Evolutionary conservation across 2,113 vertebrate species (phyloP), one percentile per base, ranked within the genome.

Genomic region (Caranx ignobilis): DNA sequence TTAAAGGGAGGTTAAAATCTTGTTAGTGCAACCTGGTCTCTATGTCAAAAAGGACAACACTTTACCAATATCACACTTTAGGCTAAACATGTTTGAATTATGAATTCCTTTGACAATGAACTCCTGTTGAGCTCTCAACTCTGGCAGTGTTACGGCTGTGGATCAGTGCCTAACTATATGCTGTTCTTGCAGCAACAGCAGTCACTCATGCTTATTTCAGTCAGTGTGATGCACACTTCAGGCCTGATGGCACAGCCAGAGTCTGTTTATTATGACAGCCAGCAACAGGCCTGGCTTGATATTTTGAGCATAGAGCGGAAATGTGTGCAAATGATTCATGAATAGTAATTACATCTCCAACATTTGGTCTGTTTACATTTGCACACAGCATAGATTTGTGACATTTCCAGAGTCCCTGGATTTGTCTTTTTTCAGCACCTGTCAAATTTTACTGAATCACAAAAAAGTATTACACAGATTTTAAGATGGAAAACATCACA

Each of bases 201-300:
- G 79, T 79, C 88, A 72, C 26, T 86, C 79, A 45, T 43, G 71
- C 84, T 89, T 89, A 87, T 89, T 89, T 89, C 85, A 79, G 80
- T 90, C 79, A 71, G n/a, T 66, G n/a, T 70, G 60, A 82, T 32
- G 54, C 78, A 80, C 77, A 72, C 68, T 83, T 81, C 18, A 26
- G 59, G 50, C 73, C 61, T 84, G 79, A 81, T 82, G 86, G 61
- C 77, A 75, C 62, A 26, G 56, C 52, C 67, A 59, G 56, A 70
- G 47, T 68, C 54, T 56, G 35, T 74, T 63, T 86, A 68, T 65
- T 72, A 41, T 74, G 75, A 77, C 69, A 82, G 78, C 26, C 6
- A 65, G 71, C 26, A 50, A 73, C 37, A 77, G 59, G 32, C 35
- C 34, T 0, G 39, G 31, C 45, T 67, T 39, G 83, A 77, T 84